Base-by-base conservation (phyloP, 2,113 vertebrate genomes). In the Cettia cetti region DNA sequence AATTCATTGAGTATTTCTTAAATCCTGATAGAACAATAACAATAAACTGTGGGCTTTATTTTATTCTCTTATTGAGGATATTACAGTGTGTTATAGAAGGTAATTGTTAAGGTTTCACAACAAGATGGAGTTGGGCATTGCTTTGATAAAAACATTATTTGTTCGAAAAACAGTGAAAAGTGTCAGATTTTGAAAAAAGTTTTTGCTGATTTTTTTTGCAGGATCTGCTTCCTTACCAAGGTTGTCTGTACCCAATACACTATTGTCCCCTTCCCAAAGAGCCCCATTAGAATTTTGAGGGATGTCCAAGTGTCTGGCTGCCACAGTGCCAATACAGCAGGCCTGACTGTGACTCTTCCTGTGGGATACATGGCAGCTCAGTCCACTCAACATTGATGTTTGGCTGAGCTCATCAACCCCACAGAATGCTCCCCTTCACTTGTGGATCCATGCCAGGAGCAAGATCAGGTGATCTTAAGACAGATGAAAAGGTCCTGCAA, bases 241-340 rank as follows among this genome's bases (percentile, higher is more conserved):
- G 30, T 5, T 64, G 6, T 56, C 9, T 80, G 37, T 64, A 22
- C 18, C 13, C 8, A 24, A 31, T 77, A 60, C 11, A 39, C 8
- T 39, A 23, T 37, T 2, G 3, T 18, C 5, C 21, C 27, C 33
- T 94, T 90, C 63, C 35, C 30, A 66, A 31, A 72, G 49, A 83
- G 6, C 8, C 14, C 10, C 8, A 44, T 27, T 24, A 70, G 31
- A 31, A 45, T 80, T 79, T 1, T 76, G 33, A 76, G 49, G 30
- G 11, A 33, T 28, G 7, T 53, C 40, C 40, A 76, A 24, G 10
- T 12, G 1, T 20, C 52, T 2, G 9, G 16, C 14, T 3, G 2
- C n/a, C 4, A 1, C 45, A 44, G 27, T 23, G 42, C 14, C 0
- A 1, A 4, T 8, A 7, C 4, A 42, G n/a, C 26, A 33, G 31